phyloP scores from a whole-genome alignment of 2,888 invertebrate species.

The Drosophila differens region DNA sequence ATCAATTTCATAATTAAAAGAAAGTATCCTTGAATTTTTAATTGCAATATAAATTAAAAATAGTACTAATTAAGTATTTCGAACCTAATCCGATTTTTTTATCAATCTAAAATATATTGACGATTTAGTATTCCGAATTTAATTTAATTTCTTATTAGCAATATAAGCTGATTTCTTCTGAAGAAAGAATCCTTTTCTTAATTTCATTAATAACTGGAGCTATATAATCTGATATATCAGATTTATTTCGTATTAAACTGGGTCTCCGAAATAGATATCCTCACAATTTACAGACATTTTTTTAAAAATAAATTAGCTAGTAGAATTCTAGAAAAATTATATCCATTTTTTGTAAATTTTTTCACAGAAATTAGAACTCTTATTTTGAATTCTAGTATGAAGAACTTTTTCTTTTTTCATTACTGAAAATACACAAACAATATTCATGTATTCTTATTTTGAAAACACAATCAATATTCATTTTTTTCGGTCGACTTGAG shows the following conservation, averaged over 20 bases:
- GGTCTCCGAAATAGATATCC: neutral
- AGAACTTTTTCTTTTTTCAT: neutral
- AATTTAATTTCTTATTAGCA: neutral
- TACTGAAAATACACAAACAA: neutral
- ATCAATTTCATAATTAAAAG: too few relatives aligned
- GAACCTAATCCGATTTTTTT: neutral
- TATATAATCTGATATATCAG: neutral
- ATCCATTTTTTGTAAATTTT: neutral
- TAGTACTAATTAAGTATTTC: neutral
- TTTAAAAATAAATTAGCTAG: neutral
- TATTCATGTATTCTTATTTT: neutral
- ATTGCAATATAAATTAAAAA: neutral
- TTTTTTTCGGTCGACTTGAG: neutral
- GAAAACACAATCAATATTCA: neutral
- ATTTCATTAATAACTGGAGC: neutral
- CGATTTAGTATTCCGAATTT: neutral
- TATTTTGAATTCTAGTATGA: neutral
- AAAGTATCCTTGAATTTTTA: neutral
- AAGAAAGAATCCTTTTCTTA: neutral
- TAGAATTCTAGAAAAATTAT: neutral
- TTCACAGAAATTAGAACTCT: neutral
- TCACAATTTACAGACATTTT: too few relatives aligned
- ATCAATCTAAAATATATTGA: neutral
- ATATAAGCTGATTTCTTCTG: neutral
- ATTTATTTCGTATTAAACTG: neutral